Base-by-base conservation (phyloP, 2,797 vertebrate genomes). In the Lemur catta region DNA sequence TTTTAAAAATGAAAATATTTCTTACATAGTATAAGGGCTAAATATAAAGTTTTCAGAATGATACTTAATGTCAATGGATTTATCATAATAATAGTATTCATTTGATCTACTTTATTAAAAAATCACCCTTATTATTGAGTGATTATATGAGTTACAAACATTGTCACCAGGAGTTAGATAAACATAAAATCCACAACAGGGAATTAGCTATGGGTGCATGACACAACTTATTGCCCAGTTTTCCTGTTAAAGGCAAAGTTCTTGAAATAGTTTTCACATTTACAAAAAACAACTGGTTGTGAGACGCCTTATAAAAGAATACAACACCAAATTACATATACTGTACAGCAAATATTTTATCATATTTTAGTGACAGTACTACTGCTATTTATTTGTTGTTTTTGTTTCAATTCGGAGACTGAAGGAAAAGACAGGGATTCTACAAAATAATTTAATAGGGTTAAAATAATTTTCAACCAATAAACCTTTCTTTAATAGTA, bases 61-160 rank as follows among this genome's bases (percentile, higher is more conserved):
- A 80, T 0, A 90, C 61, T 75, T 81, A 82, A 82, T 93, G 94
- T 9, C 78, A 96, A 89, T 74, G 65, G 88, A 95, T 97, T 96
- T 5, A 67, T 94, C 38, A 96, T 50, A 74, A 97, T 85, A 61
- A 38, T n/a, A 33, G 1, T 24, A 69, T 7, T 26, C 50, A 24
- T 91, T 97, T 97, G 61, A 92, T 76, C 41, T 50, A 38, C 41
- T 96, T 97, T 91, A 97, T 15, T 97, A 96, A 63, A 97, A 96
- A 98, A 71, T 87, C 48, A 18, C 7, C 89, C 74, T 97, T 92
- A 97, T 91, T 93, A 41, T 55, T 97, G 88, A 55, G 48, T 96
- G 87, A 94, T 96, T 96, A 24, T 59, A 52, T 88, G 93, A 96
- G 11, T 63, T 35, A 1, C 48, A 93, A 88, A 72, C 41, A 67